phyloP scores from a whole-genome alignment of 2,797 vertebrate genomes.

The Anisognathus igniventris region DNA sequence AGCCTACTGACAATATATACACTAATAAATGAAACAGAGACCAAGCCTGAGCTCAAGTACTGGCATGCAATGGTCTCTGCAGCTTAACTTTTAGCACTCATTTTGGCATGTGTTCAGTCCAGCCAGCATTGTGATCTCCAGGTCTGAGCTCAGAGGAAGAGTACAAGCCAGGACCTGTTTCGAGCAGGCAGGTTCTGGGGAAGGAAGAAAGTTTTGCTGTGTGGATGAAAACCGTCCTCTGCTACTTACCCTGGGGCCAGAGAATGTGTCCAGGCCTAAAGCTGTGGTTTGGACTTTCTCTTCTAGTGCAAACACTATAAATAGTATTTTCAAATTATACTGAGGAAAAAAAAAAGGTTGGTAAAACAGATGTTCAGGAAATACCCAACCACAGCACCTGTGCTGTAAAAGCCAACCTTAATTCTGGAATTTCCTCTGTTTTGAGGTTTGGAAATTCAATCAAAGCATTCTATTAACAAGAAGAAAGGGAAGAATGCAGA shows the following conservation, averaged over 20 bases:
- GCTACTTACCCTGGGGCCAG: background rate
- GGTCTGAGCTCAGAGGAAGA: background rate
- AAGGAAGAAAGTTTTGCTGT: background rate
- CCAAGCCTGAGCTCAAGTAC: background rate
- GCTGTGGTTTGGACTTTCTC: background rate
- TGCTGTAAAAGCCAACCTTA: background rate
- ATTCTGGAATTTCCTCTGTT: constrained; percentile 18
- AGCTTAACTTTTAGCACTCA: background rate
- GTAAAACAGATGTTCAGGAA: constrained; percentile 29
- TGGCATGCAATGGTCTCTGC: background rate
- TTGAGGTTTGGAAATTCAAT: constrained; percentile 14
- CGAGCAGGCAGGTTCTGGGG: background rate
- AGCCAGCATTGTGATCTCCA: background rate
- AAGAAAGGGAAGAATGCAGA: background rate
- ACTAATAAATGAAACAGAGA: background rate
- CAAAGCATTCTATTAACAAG: background rate
- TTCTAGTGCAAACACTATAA: background rate
- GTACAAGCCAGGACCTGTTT: background rate
- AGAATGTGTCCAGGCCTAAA: background rate
- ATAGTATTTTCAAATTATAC: background rate
- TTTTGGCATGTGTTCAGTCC: background rate
- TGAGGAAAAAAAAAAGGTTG: background rate
- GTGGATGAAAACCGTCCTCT: background rate
- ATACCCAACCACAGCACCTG: background rate
- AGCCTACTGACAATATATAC: background rate